Percentiles rank a stretch among this genome's conserved stretches.
These are phyloP conservation scores for Bombyx mandarina DNA, from an alignment of 1,140 invertebrate species.

Conservation along the genomic window DNA sequence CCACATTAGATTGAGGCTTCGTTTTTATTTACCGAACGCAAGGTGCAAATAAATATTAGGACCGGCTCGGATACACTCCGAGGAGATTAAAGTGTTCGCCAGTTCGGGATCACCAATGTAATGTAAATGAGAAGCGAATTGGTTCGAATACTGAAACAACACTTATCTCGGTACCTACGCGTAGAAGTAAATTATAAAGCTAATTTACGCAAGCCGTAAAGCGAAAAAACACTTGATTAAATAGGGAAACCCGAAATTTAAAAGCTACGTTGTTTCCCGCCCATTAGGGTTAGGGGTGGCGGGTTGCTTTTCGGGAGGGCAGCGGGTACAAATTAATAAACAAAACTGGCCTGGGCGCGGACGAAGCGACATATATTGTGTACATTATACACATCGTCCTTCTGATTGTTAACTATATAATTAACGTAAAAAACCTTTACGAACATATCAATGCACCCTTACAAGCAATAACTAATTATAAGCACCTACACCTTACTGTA, in stretches of 20 bases:
- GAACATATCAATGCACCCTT: not conserved
- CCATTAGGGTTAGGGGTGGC: constrained; percentile 50
- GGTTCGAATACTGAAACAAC: not conserved
- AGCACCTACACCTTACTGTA: no score
- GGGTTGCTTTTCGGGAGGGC: constrained; percentile 30
- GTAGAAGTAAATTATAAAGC: constrained; percentile 13
- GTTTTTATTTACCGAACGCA: constrained; percentile 50
- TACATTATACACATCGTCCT: constrained; percentile 38
- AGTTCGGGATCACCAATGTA: constrained; percentile 35
- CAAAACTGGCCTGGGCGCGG: constrained; percentile 53
- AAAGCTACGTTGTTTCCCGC: constrained; percentile 52
- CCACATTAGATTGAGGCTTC: constrained; percentile 17
- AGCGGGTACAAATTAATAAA: constrained; percentile 61
- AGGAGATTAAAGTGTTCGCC: constrained; percentile 61
- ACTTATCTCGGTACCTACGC: not conserved
- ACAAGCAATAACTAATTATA: not conserved
- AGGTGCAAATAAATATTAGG: constrained; percentile 67
- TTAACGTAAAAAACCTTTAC: not conserved
- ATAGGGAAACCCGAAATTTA: constrained; percentile 42
- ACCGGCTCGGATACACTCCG: constrained; percentile 54
- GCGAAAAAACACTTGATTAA: constrained; percentile 43
- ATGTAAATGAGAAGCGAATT: constrained; percentile 56
- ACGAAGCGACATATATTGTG: constrained; percentile 33
- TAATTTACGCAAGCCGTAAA: constrained; percentile 25
- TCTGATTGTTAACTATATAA: not conserved